A percentile compares a stretch with the other conserved stretches of the same genome.
Evolutionary conservation across 2,888 invertebrate genomes (phyloP).

Genomic region (Melanchra persicariae): DNA sequence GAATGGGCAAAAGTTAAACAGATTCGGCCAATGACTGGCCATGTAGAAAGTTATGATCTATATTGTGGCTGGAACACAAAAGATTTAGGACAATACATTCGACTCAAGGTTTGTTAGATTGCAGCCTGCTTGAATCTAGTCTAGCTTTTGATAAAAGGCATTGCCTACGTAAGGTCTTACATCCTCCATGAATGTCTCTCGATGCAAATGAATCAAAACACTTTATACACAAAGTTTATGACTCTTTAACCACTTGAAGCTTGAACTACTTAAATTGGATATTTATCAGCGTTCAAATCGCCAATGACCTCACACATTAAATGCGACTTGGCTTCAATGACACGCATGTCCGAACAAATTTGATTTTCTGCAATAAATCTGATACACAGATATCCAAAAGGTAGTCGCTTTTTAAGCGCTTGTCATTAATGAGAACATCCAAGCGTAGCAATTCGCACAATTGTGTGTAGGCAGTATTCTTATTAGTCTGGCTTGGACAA

Average conservation of each 20-base stretch:
- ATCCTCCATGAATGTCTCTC: background rate
- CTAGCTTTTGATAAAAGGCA: background rate
- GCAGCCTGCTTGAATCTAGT: background rate
- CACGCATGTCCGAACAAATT: constrained; percentile 11
- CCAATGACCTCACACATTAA: background rate
- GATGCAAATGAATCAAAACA: constrained; percentile 8
- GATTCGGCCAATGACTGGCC: constrained; percentile 27
- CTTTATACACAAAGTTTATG: background rate
- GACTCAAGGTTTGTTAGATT: background rate
- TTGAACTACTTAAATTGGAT: constrained; percentile 26
- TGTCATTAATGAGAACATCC: constrained; percentile 53
- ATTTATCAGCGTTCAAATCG: constrained; percentile 31
- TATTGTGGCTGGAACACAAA: constrained; percentile 23
- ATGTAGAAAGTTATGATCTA: constrained; percentile 38
- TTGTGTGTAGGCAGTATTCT: constrained; percentile 68
- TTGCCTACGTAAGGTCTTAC: background rate
- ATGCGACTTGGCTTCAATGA: constrained; percentile 19
- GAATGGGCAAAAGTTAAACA: constrained; percentile 44
- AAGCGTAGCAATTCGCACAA: constrained; percentile 68
- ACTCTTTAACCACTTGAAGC: constrained; percentile 8
- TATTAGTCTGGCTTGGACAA: constrained; percentile 71
- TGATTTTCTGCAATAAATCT: constrained; percentile 26
- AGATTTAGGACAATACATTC: constrained; percentile 9
- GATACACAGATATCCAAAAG: constrained; percentile 16
- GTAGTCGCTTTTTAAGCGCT: constrained; percentile 25